Percentiles rank a stretch among this genome's conserved stretches.
These are phyloP conservation scores for Suncus etruscus DNA, from an alignment of 2,113 vertebrate genomes.

Conservation along the genomic window DNA sequence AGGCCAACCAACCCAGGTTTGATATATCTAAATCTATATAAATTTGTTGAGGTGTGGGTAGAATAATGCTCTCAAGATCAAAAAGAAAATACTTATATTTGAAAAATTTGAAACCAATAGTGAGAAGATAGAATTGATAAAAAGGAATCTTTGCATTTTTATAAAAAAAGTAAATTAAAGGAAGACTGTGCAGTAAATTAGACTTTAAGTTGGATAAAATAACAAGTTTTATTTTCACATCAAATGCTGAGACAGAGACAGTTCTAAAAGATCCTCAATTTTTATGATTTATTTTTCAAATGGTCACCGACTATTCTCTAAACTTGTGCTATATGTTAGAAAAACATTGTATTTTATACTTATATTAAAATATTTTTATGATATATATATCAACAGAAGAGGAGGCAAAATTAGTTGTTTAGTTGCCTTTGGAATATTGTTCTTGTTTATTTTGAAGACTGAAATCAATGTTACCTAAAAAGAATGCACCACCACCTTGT, in stretches of 20 bases:
- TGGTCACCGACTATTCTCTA: conserved; percentile 2
- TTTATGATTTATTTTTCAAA: not conserved
- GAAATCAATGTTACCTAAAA: conserved; percentile 9
- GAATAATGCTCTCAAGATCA: conserved; percentile 22
- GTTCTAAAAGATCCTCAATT: conserved; percentile 1
- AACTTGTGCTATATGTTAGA: not conserved
- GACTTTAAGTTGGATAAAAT: conserved; percentile 25
- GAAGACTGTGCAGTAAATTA: conserved; percentile 28
- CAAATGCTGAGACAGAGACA: not conserved
- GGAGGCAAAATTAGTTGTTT: not conserved
- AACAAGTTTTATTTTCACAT: not conserved
- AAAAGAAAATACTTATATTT: conserved; percentile 9
- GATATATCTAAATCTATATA: not conserved
- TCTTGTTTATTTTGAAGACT: conserved; percentile 42
- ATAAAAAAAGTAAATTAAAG: conserved; percentile 25
- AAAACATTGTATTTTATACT: conserved; percentile 18
- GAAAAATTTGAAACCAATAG: not conserved
- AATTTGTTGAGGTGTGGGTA: conserved; percentile 30
- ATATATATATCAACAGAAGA: not conserved
- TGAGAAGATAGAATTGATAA: conserved; percentile 33
- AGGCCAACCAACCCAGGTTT: no score
- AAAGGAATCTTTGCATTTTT: not conserved
- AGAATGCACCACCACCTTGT: conserved; percentile 63
- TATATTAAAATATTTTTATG: conserved; percentile 33
- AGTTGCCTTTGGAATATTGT: not conserved